These are phyloP conservation scores for Bombyx mandarina DNA, from an alignment of 1,140 invertebrate genomes.

Conservation along the genomic window DNA sequence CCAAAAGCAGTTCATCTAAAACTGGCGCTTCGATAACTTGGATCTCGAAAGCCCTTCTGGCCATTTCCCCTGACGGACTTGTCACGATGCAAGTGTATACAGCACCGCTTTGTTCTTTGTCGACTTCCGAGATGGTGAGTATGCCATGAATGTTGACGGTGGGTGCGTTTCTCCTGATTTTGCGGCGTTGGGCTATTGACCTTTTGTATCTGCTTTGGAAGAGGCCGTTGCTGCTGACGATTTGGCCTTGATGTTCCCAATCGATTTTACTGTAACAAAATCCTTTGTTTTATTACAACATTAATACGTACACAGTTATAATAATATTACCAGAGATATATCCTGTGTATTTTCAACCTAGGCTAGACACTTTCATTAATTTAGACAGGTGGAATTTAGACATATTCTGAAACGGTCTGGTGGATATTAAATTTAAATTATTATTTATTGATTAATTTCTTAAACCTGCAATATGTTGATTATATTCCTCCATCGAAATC, in stretches of 20 bases:
- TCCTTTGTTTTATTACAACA: too few species aligned
- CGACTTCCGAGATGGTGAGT: conserved; percentile 83
- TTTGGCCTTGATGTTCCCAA: conserved; percentile 63
- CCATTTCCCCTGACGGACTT: conserved; percentile 83
- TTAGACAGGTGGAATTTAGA: too few species aligned
- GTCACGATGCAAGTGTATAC: conserved; percentile 87
- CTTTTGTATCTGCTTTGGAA: conserved; percentile 53
- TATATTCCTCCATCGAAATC: too few species aligned
- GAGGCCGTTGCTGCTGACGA: conserved; percentile 42
- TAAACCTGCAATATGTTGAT: too few species aligned
- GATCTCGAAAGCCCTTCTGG: conserved; percentile 76
- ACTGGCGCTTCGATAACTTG: conserved; percentile 83
- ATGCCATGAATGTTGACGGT: conserved; percentile 54
- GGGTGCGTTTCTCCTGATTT: conserved; percentile 34
- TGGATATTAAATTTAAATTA: too few species aligned
- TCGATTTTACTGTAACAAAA: conserved; percentile 61
- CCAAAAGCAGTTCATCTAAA: conserved; percentile 70
- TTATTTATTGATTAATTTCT: too few species aligned
- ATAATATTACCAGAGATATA: too few species aligned
- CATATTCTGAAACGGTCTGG: too few species aligned
- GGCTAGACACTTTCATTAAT: too few species aligned
- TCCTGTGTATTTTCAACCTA: too few species aligned
- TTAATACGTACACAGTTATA: too few species aligned
- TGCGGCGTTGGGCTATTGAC: conserved; percentile 19
- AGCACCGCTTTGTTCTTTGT: conserved; percentile 76